Conservation (phyloP, 2,888 invertebrate species). For the Agriopis aurantiaria region DNA sequence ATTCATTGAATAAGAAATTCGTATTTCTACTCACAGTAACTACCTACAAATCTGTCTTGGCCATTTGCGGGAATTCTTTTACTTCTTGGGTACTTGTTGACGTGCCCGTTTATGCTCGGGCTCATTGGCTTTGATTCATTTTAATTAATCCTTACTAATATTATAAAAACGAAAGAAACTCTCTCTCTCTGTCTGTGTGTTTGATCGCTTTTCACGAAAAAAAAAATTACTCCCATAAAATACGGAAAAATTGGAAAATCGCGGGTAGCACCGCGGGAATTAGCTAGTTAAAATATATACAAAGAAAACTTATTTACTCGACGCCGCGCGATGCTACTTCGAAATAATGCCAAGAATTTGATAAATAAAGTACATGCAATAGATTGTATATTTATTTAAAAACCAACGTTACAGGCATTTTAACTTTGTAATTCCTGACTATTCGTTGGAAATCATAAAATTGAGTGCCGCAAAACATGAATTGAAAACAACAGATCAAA, state of each 20-base stretch:
- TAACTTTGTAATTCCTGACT: not conserved
- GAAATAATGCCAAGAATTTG: slow-evolving; percentile 19
- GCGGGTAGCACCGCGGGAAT: no score
- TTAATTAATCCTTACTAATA: no score
- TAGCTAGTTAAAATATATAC: slow-evolving; percentile 47
- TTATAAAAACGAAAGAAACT: no score
- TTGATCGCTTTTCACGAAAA: no score
- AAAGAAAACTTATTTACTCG: slow-evolving; percentile 39
- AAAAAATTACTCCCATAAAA: no score
- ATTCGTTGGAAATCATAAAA: no score
- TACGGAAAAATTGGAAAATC: no score
- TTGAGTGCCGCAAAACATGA: not conserved
- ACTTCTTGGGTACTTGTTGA: not conserved
- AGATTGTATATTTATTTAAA: not conserved
- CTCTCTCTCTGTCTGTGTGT: no score
- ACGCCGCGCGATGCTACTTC: slow-evolving; percentile 28
- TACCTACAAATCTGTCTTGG: not conserved
- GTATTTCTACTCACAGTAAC: not conserved
- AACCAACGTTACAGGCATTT: not conserved
- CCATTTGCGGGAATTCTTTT: slow-evolving; percentile 16
- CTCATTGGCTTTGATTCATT: slow-evolving; percentile 37
- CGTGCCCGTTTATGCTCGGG: slow-evolving; percentile 26
- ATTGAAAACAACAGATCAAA: not conserved
- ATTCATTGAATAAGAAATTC: slow-evolving; percentile 17
- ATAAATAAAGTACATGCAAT: slow-evolving; percentile 19